These are phyloP conservation scores for Arrhopalites spinosus DNA, from an alignment of 2,888 invertebrate genomes.

Conservation along the genomic window DNA sequence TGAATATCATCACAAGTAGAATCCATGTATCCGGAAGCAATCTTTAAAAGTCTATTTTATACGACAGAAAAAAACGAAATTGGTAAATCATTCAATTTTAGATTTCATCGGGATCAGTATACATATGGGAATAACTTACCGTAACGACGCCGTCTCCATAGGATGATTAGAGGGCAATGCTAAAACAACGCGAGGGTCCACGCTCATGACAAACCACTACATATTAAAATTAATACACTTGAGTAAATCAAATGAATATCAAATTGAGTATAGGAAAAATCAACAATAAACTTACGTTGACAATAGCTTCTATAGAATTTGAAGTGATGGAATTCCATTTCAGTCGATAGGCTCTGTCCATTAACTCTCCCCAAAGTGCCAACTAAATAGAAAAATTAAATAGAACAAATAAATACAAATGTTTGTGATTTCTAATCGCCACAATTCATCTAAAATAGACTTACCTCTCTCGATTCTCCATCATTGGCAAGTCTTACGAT, in stretches of 20 bases:
- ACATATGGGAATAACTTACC: conserved; percentile 55
- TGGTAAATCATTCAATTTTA: conserved; percentile 12
- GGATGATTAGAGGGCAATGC: conserved; percentile 56
- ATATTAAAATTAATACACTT: no score
- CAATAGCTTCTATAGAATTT: conserved; percentile 67
- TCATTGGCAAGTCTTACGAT: conserved; percentile 74
- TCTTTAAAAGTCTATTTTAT: conserved; percentile 68
- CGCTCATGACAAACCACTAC: conserved; percentile 77
- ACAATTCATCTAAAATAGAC: background rate
- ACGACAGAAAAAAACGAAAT: conserved; percentile 52
- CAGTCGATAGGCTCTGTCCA: conserved; percentile 68
- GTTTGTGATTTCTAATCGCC: background rate
- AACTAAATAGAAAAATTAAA: conserved; percentile 59
- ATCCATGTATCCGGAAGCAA: conserved; percentile 66
- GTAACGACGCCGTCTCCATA: conserved; percentile 52
- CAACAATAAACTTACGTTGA: no score
- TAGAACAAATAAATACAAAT: background rate
- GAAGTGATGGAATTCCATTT: conserved; percentile 71
- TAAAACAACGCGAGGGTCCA: conserved; percentile 72
- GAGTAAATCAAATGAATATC: no score
- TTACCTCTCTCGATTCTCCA: conserved; percentile 69
- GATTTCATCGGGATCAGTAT: no score
- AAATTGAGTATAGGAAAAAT: no score
- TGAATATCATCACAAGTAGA: conserved; percentile 48
- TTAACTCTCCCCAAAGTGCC: conserved; percentile 61